Base-by-base conservation (phyloP, 2,888 invertebrate species). In the Leptinotarsa rubiginosa region DNA sequence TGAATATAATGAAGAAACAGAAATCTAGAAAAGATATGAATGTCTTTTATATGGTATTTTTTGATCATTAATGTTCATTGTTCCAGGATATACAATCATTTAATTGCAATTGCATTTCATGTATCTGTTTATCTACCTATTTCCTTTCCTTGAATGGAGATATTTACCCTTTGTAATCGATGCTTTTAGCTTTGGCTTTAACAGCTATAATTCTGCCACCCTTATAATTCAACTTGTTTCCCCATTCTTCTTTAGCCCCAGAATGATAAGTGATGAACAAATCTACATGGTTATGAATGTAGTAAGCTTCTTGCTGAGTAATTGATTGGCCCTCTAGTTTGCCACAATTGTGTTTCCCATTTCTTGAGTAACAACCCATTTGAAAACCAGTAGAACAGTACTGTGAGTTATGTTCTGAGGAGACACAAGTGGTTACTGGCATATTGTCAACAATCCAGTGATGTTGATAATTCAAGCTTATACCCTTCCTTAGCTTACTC, bases 381-480 rank as follows among this genome's bases (percentile, higher is more conserved):
- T 98, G 98, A 87, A 99, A 99, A 13, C 78, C 98, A 59, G 96
- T 96, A 78, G 95, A 95, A 87, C 99, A 99, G 86, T 94, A 96
- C 76, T 92, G 93, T 80, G 92, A 91, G 18, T 90, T 90, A 79
- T 93, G 92, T 76, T 94, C 93, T 72, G 92, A 85, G 64, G 88
- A 89, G 59, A 83, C 84, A 87, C 99, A 99, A 95, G 97, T 98
- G 0, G 99, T 98, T 1, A 99, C 96, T 0, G 99, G 99, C 98
- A 99, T 98, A 87, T 99, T 99, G 88, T 99, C 99, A 77, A 96
- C 91, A 83, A 97, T 96, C 99, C 99, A 99, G 88, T 99, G 99
- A 88, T 99, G 99, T 84, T 98, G 97, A 88, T 99, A 99, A 87
- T 98, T 98, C 70, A 97, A 90, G 75, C 94, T 94, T 86, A 95